Conservation (phyloP, 1,140 invertebrate genomes). For the Drosophila sp. region DNA sequence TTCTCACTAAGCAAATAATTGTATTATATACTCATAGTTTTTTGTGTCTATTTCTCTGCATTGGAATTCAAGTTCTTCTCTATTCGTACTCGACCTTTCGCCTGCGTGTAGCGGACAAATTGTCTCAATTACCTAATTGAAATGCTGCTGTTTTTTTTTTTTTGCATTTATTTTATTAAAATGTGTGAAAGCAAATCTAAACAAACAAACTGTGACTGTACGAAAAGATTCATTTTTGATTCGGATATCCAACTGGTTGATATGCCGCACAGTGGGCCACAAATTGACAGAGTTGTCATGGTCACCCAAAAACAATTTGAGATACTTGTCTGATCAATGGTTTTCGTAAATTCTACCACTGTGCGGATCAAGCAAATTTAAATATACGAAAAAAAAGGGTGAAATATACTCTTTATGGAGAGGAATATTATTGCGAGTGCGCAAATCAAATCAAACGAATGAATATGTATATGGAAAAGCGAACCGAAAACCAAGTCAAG, state of each 20-base stretch:
- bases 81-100: constrained; percentile 52
- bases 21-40: constrained; percentile 7
- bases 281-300: not conserved
- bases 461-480: constrained; percentile 53
- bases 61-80: constrained; percentile 33
- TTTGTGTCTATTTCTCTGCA: constrained; percentile 26
- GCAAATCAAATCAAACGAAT: constrained; percentile 69
- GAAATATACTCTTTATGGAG: constrained; percentile 41
- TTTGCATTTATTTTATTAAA: constrained; percentile 82
- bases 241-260: constrained; percentile 16
- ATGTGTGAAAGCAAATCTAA: constrained; percentile 72
- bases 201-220: constrained; percentile 35
- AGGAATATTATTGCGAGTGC: constrained; percentile 52
- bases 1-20: constrained; percentile 11
- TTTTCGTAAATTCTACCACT: constrained; percentile 29
- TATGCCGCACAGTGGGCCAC: constrained; percentile 43
- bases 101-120: constrained; percentile 66
- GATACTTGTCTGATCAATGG: not conserved
- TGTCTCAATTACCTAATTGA: constrained; percentile 79
- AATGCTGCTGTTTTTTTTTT: constrained; percentile 48
- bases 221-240: constrained; percentile 15
- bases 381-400: constrained; percentile 45
- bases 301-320: not conserved
- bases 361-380: constrained; percentile 20
- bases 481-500: constrained; percentile 30